Percentiles rank a stretch among this genome's conserved stretches.
Evolutionary conservation across 2,113 vertebrate species (phyloP).

Genomic region (Solenodon paradoxus): DNA sequence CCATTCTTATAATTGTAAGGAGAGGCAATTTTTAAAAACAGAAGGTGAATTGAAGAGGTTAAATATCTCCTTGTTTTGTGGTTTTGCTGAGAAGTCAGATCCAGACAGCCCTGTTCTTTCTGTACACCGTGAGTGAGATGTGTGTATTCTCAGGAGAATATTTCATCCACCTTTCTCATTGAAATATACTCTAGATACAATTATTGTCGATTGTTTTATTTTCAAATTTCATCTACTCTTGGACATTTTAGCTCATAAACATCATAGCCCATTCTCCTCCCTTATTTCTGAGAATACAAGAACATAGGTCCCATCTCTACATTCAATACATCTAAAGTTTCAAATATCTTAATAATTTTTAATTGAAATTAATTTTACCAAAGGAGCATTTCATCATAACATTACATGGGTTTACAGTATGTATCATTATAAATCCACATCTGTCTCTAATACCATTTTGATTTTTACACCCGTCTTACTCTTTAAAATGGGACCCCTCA

Average conservation of each 20-base stretch:
- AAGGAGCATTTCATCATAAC: too few relatives aligned
- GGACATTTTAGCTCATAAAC: background rate
- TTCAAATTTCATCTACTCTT: background rate
- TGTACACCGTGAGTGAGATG: background rate
- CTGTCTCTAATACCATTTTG: too few relatives aligned
- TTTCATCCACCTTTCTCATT: background rate
- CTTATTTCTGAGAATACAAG: background rate
- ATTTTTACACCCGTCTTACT: background rate
- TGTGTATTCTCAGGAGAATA: background rate
- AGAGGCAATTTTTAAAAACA: background rate
- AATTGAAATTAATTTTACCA: too few relatives aligned
- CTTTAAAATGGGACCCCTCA: background rate
- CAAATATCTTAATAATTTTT: background rate
- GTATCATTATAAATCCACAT: too few relatives aligned
- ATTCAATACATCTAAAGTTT: background rate
- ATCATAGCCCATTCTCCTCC: rapidly evolving
- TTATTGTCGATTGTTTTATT: background rate
- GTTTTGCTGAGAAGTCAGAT: background rate
- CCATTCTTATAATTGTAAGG: background rate
- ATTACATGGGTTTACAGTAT: too few relatives aligned
- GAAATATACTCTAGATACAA: background rate
- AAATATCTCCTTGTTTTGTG: background rate
- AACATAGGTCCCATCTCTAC: background rate
- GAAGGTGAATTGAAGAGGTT: background rate
- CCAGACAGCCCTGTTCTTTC: background rate